Evolutionary conservation across 2,888 invertebrate genomes (phyloP).

Genomic region (Alloscopus bannaensis): DNA sequence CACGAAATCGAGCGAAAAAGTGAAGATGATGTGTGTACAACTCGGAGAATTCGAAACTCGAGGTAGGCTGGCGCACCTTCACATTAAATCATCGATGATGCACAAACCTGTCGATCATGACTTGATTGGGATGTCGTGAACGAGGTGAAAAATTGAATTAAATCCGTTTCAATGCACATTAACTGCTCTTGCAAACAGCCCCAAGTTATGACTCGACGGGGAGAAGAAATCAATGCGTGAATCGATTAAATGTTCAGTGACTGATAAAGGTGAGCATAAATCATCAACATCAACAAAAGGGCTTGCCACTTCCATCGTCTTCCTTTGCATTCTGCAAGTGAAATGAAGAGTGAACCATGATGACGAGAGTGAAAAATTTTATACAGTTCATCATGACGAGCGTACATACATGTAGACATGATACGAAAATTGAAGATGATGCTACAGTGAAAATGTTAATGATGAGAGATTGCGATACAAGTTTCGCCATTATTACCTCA

Average conservation of each 20-base stretch:
- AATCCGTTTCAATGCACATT: conserved; percentile 31
- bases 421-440: conserved; percentile 7
- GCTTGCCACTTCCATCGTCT: conserved; percentile 38
- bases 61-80: no score
- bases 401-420: background rate
- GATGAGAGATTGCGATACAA: conserved; percentile 24
- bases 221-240: conserved; percentile 44
- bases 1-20: no score
- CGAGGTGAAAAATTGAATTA: conserved; percentile 57
- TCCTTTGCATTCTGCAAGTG: conserved; percentile 12
- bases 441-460: conserved; percentile 31
- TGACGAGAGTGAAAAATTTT: conserved; percentile 14
- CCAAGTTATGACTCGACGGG: conserved; percentile 3
- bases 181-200: no score
- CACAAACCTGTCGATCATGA: conserved; percentile 25
- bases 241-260: conserved; percentile 49
- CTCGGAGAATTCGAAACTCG: no score
- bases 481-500: conserved; percentile 8
- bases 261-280: conserved; percentile 42
- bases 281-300: conserved; percentile 53
- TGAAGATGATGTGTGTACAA: no score
- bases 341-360: conserved; percentile 60
- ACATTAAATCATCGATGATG: background rate
- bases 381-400: conserved; percentile 14
- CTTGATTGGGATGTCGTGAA: conserved; percentile 49